phyloP scores from a whole-genome alignment of 2,888 invertebrate genomes.

The Dasysyrphus albostriatus region DNA sequence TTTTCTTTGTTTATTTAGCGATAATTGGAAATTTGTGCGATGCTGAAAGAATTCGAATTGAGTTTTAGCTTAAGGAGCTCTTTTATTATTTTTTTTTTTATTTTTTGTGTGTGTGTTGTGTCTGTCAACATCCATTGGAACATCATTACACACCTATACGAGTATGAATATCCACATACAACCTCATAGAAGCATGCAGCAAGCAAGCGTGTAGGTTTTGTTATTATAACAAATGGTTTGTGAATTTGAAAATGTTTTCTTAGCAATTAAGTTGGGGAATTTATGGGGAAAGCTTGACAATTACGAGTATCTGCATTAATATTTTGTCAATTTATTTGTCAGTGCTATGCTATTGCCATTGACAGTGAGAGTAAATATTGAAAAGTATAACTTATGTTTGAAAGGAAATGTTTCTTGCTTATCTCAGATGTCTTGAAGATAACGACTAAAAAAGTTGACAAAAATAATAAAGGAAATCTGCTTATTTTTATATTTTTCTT shows the following conservation, averaged over 20 bases:
- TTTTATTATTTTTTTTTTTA: constrained; percentile 6
- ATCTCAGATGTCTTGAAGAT: too few species aligned
- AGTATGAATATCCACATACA: background rate
- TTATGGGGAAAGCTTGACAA: constrained; percentile 52
- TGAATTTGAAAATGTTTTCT: constrained; percentile 59
- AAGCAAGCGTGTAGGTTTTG: constrained; percentile 7
- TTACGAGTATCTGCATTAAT: constrained; percentile 23
- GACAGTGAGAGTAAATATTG: constrained; percentile 12
- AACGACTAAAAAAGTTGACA: too few species aligned
- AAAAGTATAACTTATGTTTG: constrained; percentile 8
- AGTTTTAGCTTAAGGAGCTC: constrained; percentile 14
- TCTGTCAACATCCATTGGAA: constrained; percentile 49
- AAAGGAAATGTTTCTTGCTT: too few species aligned
- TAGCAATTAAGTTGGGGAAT: constrained; percentile 55
- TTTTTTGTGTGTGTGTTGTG: too few species aligned
- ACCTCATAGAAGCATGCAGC: background rate
- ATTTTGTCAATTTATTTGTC: constrained; percentile 19
- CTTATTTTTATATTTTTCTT: too few species aligned
- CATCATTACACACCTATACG: background rate
- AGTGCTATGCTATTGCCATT: background rate
- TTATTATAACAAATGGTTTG: constrained; percentile 55
- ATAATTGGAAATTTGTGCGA: constrained; percentile 70
- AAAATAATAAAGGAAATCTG: too few species aligned
- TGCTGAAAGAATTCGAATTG: constrained; percentile 52
- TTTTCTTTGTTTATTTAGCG: constrained; percentile 69